phyloP scores from a whole-genome alignment of 2,113 vertebrate species.

The Heterotis niloticus region DNA sequence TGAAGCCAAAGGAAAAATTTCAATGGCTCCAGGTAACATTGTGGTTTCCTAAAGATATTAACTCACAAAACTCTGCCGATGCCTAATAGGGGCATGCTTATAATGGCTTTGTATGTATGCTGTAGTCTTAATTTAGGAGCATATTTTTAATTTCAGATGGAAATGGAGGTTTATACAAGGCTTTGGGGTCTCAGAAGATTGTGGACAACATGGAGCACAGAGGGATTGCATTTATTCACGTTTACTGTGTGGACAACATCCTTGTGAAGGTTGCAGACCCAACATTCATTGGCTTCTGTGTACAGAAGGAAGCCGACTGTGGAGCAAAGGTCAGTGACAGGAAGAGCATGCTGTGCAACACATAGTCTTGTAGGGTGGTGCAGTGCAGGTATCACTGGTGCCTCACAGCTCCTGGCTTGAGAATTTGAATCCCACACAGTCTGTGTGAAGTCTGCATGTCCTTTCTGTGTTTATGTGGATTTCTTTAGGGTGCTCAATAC shows the following conservation, averaged over 20 bases:
- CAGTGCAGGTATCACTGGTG: no score
- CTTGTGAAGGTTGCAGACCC: constrained; percentile 95
- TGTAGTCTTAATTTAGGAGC: constrained; percentile 24
- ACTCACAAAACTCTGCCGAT: neutral
- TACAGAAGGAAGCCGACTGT: constrained; percentile 86
- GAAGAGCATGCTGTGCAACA: neutral
- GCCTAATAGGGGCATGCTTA: neutral
- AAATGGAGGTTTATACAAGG: constrained; percentile 91
- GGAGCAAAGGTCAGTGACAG: constrained; percentile 84
- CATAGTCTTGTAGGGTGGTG: no score
- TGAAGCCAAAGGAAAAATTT: constrained; percentile 81
- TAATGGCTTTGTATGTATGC: constrained; percentile 2
- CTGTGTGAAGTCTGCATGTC: neutral
- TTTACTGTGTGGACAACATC: constrained; percentile 96
- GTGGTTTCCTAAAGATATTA: neutral
- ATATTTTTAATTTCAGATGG: constrained; percentile 68
- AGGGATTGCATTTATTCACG: constrained; percentile 74
- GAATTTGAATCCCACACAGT: no score
- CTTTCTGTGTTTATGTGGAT: neutral
- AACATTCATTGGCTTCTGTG: constrained; percentile 87
- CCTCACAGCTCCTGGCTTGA: no score
- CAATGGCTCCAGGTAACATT: constrained; percentile 87
- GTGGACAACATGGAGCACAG: constrained; percentile 80
- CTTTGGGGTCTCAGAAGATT: constrained; percentile 76
- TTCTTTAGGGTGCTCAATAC: no score